Percentiles rank a stretch among this genome's conserved stretches.
Evolutionary conservation across 2,888 invertebrate species (phyloP).

Genomic region (Gari tellinella): DNA sequence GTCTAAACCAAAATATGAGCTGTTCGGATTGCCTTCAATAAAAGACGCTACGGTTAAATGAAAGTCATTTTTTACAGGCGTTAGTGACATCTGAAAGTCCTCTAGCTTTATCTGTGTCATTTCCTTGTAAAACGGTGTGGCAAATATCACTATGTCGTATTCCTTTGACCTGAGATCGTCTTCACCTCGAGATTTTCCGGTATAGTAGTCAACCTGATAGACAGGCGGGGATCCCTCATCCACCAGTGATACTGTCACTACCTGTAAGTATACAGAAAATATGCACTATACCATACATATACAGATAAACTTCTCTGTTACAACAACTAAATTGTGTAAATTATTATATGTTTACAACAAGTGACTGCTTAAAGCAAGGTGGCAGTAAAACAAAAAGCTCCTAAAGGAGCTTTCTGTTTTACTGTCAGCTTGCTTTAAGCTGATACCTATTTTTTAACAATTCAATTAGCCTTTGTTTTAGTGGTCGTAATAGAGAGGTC

Average conservation of each 20-base stretch:
- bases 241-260: constrained; percentile 60
- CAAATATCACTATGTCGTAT: constrained; percentile 87
- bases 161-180: constrained; percentile 58
- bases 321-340: too few species aligned
- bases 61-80: constrained; percentile 74
- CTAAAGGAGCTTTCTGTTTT: too few species aligned
- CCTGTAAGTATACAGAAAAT: constrained; percentile 26
- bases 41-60: constrained; percentile 87
- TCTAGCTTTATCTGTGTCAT: constrained; percentile 85
- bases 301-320: too few species aligned
- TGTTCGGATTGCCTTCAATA: constrained; percentile 86
- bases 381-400: too few species aligned
- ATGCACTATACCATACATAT: too few species aligned
- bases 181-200: constrained; percentile 23
- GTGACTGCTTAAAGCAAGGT: too few species aligned
- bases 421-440: too few species aligned
- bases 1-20: constrained; percentile 84
- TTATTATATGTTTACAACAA: too few species aligned
- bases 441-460: too few species aligned
- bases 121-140: constrained; percentile 85
- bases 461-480: too few species aligned
- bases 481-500: too few species aligned
- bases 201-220: constrained; percentile 72
- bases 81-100: constrained; percentile 81
- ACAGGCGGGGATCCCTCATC: constrained; percentile 65